Base-by-base conservation (phyloP, 2,113 vertebrate genomes). In the Tupaia tana region DNA sequence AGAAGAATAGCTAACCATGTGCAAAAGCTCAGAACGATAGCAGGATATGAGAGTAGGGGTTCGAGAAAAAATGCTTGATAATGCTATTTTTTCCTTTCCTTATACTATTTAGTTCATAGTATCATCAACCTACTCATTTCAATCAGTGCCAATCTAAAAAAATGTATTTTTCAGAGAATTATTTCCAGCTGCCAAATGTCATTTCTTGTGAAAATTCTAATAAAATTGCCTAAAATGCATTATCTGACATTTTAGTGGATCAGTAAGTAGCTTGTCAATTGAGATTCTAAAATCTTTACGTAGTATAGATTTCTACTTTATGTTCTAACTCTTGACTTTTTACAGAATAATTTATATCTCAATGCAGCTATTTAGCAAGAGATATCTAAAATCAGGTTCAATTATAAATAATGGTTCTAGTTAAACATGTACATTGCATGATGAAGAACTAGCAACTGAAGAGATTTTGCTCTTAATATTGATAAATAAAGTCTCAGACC, bases 211-310 rank as follows among this genome's bases (percentile, higher is more conserved):
- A 94, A 97, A 96, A 93, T 85, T 96, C 83, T 94, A 97, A 95
- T 95, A 96, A 95, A 94, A 96, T 88, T 70, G 29, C 63, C 86
- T 78, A 85, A 92, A 90, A 84, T 89, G 86, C 74, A 95, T 95
- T 95, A 96, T 91, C 34, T 97, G 94, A 91, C 75, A 82, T 96
- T 95, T 95, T 58, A 96, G 71, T 91, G 83, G 61, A 84, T 94
- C 93, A 85, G 86, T 96, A 97, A 97, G 86, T 86, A 94, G 89
- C 91, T 90, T 94, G 94, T 94, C 77, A 81, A 94, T 95, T 79
- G 73, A 82, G 69, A 93, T 82, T 93, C 87, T 93, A 95, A 96
- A 94, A 96, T 97, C 96, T 91, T 97, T 97, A 91, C 56, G 27
- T 80, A 27, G 18, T 88, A 97, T 96, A 54, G 96, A 98, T 98